These are phyloP conservation scores for Esox masquinongy DNA, from an alignment of 2,797 vertebrate species.

Conservation along the genomic window DNA sequence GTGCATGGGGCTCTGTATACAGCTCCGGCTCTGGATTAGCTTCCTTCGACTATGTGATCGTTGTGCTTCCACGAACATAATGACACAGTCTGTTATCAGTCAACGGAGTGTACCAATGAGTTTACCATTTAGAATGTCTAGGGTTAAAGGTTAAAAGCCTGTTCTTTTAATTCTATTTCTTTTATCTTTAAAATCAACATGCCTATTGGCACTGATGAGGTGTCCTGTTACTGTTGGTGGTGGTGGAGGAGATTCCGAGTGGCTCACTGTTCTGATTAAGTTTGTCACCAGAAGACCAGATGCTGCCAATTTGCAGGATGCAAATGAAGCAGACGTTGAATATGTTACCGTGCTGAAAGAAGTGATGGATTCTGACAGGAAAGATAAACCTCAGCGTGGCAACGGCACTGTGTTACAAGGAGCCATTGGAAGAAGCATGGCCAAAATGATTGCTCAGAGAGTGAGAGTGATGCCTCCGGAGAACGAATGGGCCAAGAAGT, in stretches of 20 bases:
- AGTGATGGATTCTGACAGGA: conserved; percentile 19
- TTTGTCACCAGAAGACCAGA: conserved; percentile 39
- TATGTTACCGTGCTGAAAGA: conserved; percentile 26
- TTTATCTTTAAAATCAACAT: neutral
- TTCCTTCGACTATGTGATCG: too few species aligned
- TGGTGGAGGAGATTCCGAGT: conserved; percentile 12
- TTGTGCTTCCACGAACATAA: too few species aligned
- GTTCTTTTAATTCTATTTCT: too few species aligned
- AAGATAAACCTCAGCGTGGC: conserved; percentile 28
- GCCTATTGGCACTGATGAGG: conserved; percentile 18
- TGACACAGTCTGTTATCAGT: too few species aligned
- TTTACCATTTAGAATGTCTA: too few species aligned
- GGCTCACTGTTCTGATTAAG: conserved; percentile 39
- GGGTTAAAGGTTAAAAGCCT: too few species aligned
- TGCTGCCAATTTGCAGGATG: conserved; percentile 37
- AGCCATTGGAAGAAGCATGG: neutral
- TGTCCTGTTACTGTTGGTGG: neutral
- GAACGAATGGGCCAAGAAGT: conserved; percentile 3
- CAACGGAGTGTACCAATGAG: too few species aligned
- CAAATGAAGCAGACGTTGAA: conserved; percentile 33
- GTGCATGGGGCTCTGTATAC: too few species aligned
- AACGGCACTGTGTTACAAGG: neutral
- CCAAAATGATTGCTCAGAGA: conserved; percentile 12
- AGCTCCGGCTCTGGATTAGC: too few species aligned
- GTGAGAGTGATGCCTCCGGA: neutral